Base-by-base conservation (phyloP, 2,888 invertebrate genomes). In the Mythimna vitellina region DNA sequence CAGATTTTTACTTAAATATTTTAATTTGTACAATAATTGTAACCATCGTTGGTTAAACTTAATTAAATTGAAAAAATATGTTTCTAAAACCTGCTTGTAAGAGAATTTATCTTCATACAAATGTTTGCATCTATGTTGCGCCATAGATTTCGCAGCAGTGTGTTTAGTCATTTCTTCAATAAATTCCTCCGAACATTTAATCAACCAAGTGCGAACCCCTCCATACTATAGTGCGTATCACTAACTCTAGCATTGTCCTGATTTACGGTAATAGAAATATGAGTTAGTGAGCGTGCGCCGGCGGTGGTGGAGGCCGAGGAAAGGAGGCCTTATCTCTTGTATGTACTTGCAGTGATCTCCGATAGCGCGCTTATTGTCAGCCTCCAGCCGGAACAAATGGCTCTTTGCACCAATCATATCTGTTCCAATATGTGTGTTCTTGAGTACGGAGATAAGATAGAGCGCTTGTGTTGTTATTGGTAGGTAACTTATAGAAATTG, bases 251-350 rank as follows among this genome's bases (percentile, higher is more conserved):
- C 87, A 77, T 88, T 81, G 84, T 87, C 87, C 86, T 86, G 89
- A 92, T 92, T 91, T 92, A 91, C 88, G 88, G 90, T 92, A 91
- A 93, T 92, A 92, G 92, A 93, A 92, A 93, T 91, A 89, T 91
- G 92, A 93, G 91, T 93, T 92, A 93, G 89, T 90, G 90, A 90
- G 85, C 86, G 86, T 84, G 80, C 82, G 88, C 90, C 87, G 76
- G 84, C 85, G 89, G 89, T 83, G 73, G 77, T 64, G 79, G 80
- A 77, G 22, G 86, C 66, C 3, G 20, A 46, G 42, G 42, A 78
- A 81, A 78, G 53, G 86, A 10, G 54, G 88, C 86, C 69, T 78
- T 90, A 91, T 92, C 93, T 92, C 86, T 86, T 89, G 90, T 89
- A 89, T 89, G 90, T 89, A 87, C 89, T 89, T 87, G 88, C 91